Evolutionary conservation across 2,797 vertebrate genomes (phyloP), one percentile per base, ranked within the genome.

Genomic region (Pangasius sanitwongsei): DNA sequence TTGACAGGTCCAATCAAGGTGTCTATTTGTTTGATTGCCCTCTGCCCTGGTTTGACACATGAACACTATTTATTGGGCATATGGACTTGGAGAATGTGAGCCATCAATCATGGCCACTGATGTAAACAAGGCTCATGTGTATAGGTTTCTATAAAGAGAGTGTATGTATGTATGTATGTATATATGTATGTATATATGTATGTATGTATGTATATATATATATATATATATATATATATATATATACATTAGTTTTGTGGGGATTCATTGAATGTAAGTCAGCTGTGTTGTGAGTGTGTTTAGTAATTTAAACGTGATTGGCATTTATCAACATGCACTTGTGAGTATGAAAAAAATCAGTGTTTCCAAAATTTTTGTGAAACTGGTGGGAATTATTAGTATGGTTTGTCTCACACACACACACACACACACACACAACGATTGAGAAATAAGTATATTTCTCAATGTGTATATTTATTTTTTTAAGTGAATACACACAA

Each of bases 1-100:
- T 90, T 89, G 90, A 87, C 89, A 87, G 86, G 34, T 41, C 59
- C 83, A 78, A 91, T 92, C 81, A 89, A 80, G 82, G 44, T 80
- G 61, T 84, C 90, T 83, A 89, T 91, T 90, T 83, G 63, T 89
- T 89, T 89, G 63, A 86, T 85, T 83, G 83, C 74, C 85, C 85
- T 86, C 87, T 80, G 89, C 9, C 77, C 67, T 74, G 53, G 72
- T 63, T 41, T 74, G 87, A 61, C 80, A 89, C 86, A 85, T 86
- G 34, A 86, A 83, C 31, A 67, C 53, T 87, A 86, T 92, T 90
- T 41, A 88, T 89, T 83, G 78, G 83, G 28, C 15, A 41, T 83
- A 28, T 78, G 69, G n/a, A 50, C 48, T 87, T 50, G 0, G 57
- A 87, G 61, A 69, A 89, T 55, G 78, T 55, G 61, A 2, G 6